phyloP scores from a whole-genome alignment of 2,888 invertebrate species.

The Ceriagrion tenellum region DNA sequence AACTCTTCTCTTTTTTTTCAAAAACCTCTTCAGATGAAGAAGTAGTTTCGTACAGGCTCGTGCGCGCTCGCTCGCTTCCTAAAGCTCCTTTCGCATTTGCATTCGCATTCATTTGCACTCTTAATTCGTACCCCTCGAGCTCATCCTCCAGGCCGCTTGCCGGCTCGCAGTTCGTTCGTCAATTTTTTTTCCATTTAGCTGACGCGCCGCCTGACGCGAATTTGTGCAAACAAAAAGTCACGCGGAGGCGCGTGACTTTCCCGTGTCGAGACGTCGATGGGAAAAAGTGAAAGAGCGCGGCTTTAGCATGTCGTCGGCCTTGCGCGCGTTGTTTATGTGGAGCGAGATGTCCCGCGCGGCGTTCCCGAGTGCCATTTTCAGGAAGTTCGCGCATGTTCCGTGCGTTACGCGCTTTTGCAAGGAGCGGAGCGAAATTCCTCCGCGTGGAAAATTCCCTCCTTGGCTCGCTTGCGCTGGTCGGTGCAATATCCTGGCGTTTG shows the following conservation, averaged over 20 bases:
- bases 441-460: conserved; percentile 7
- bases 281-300: no score
- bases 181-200: neutral
- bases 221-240: neutral
- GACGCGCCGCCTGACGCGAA: neutral
- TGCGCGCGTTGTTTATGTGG: neutral
- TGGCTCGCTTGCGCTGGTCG: neutral
- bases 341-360: neutral
- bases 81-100: neutral
- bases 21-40: neutral
- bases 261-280: neutral
- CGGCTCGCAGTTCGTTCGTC: neutral
- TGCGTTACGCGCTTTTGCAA: neutral
- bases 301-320: neutral
- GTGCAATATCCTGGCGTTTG: neutral
- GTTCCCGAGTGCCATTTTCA: neutral
- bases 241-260: neutral
- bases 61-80: neutral
- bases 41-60: neutral
- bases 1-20: neutral
- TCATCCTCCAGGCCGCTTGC: neutral
- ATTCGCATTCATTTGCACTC: conserved; percentile 33
- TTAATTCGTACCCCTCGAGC: neutral
- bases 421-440: neutral
- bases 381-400: neutral